Base-by-base conservation (phyloP, 2,888 invertebrate species). In the Patella depressa region DNA sequence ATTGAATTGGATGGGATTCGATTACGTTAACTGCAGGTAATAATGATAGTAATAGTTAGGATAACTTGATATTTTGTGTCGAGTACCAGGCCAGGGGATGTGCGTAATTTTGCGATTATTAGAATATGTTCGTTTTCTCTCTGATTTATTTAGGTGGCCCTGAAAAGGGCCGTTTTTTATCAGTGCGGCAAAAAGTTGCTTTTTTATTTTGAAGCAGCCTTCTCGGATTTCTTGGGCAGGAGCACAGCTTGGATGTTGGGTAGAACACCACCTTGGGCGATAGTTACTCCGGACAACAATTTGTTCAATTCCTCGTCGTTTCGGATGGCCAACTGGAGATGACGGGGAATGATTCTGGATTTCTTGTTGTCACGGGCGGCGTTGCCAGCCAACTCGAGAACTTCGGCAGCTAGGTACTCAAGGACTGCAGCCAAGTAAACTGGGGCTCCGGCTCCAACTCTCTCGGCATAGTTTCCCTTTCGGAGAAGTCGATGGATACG, bases 261-360 rank as follows among this genome's bases (percentile, higher is more conserved):
- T 88, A 96, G 90, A 0, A 96, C 96, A 85, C 96, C 96, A 78
- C 96, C 96, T 91, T 96, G 95, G 53, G 95, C 94, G 88, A 96
- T 96, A 53, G 95, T 95, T 1, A 96, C 96, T 70, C 95, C 95
- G 0, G 94, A 93, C 2, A 96, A 91, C 73, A 96, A 92, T 89
- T 94, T 95, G 90, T 95, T 95, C 86, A 96, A 92, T 88, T 96
- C 96, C 86, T 96, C 95, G 89, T 96, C 96, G 89, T 95, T 96
- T 19, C 95, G 93, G 74, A 96, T 94, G 53, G 96, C 96, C 83
- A 96, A 89, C 89, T 96, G 95, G 34, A 96, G 92, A 90, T 96
- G 96, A 71, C 95, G 93, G 0, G 95, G 95, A 75, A 95, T 94
- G 87, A 96, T 95, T 91, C 94, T 92, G 0, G 93, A 92, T 75